Evolutionary conservation across 1,140 invertebrate genomes (phyloP), one percentile per base, ranked within the genome.

Genomic region (Zelostemma sp.): DNA sequence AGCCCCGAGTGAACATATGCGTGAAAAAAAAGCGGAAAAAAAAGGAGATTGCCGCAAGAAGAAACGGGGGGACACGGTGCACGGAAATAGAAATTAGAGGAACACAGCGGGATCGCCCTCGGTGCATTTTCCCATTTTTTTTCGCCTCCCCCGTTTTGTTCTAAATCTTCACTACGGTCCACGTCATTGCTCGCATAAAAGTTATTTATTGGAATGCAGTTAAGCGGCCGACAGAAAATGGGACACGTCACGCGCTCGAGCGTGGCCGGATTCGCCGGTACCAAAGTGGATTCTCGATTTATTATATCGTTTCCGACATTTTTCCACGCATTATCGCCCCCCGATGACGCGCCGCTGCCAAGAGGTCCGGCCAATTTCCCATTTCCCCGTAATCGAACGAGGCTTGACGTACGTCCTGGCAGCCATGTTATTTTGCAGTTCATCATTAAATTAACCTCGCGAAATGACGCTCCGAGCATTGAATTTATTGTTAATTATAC

Each of bases 181-280:
- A 43, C 40, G 40, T 43, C 40, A 11, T 17, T 14, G 28, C 19
- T 18, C 43, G 51, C 66, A 59, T 69, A 69, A 72, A 69, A 69
- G 57, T 73, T 73, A 72, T 72, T 72, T 72, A 68, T 64, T 53
- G 60, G 61, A 69, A 73, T 73, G 65, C 56, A 64, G 69, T 72
- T 21, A n/a, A 12, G 40, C 35, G n/a, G 40, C 12, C 40, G 12
- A 14, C 11, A 1, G 14, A 8, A 46, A 19, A 11, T 46, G 43
- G 43, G 15, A 46, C 43, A 12, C 43, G 43, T 46, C 43, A 46
- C 43, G 43, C 43, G 43, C 17, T 16, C 11, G 5, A 16, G 40
- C 40, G 40, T 43, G 40, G 4, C 35, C 11, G 3, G 5, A 6
- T 12, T 31, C 11, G 11, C 28, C 28, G 28, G 28, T 5, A 11